Conservation (phyloP, 2,797 vertebrate species). For the Chaunax sp. region DNA sequence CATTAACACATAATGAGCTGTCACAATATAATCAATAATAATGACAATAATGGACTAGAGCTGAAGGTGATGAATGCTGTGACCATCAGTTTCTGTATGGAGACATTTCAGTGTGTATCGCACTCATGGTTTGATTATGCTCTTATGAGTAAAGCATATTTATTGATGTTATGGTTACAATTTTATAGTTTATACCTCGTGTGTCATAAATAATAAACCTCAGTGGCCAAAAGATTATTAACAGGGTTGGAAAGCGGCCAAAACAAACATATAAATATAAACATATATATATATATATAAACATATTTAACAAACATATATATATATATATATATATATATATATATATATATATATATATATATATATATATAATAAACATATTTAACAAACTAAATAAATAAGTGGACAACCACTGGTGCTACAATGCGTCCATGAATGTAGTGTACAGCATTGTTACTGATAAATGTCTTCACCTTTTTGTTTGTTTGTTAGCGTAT, state of each 20-base stretch:
- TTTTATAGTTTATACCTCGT: neutral
- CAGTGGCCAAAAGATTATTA: neutral
- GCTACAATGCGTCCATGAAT: too few species aligned
- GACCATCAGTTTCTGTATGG: neutral
- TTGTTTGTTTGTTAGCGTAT: neutral
- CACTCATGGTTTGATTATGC: neutral
- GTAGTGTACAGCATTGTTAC: neutral
- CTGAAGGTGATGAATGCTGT: neutral
- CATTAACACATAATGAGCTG: neutral
- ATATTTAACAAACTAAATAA: too few species aligned
- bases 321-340: too few species aligned
- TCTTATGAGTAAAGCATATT: neutral
- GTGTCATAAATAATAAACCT: neutral
- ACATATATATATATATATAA: too few species aligned
- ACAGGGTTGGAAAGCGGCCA: neutral
- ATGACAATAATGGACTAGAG: neutral
- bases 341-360: too few species aligned
- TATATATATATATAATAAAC: too few species aligned
- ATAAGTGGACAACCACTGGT: too few species aligned
- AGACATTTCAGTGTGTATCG: neutral
- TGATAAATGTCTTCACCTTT: neutral
- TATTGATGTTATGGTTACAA: slow-evolving; percentile 7
- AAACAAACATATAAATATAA: too few species aligned
- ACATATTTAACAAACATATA: too few species aligned
- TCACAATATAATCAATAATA: neutral